Percentiles rank a stretch among this genome's conserved stretches.
phyloP scores from a whole-genome alignment of 92 coral and sea anemone genomes.

The Muricea muricata region DNA sequence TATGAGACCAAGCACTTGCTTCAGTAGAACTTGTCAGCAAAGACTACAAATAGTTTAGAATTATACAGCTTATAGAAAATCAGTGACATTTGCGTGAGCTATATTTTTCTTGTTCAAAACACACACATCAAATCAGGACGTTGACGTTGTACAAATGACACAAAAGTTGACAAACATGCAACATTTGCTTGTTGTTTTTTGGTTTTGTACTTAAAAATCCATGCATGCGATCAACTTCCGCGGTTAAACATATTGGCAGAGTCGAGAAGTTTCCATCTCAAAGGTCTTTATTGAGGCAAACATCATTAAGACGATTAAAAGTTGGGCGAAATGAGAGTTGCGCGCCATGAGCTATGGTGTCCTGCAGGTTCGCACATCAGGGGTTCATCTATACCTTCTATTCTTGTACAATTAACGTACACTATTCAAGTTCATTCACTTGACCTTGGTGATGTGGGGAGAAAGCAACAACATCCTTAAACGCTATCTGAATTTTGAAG shows the following conservation, averaged over 20 bases:
- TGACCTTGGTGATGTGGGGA: slow-evolving; percentile 22
- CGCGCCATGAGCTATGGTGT: slow-evolving; percentile 12
- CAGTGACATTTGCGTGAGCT: background rate
- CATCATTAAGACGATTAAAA: slow-evolving; percentile 34
- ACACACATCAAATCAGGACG: background rate
- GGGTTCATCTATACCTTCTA: background rate
- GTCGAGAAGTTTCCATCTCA: slow-evolving; percentile 19
- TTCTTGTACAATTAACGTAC: slow-evolving; percentile 35
- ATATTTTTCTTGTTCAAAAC: background rate
- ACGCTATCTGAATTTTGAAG: slow-evolving; percentile 23
- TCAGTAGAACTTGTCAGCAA: too few species aligned
- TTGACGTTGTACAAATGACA: background rate
- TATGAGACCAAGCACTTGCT: too few species aligned
- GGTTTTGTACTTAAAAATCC: background rate
- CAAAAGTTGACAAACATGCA: background rate
- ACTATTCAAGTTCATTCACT: slow-evolving; percentile 7
- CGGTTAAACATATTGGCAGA: too few species aligned
- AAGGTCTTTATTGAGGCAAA: slow-evolving; percentile 3
- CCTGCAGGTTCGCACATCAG: slow-evolving; percentile 18
- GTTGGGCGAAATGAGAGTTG: background rate
- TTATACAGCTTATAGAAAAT: background rate
- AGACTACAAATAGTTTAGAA: too few species aligned
- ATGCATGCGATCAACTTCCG: background rate
- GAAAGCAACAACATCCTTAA: background rate
- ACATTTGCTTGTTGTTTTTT: too few species aligned